Conservation (phyloP, 1,140 invertebrate genomes). For the Lordiphosa collinella region DNA sequence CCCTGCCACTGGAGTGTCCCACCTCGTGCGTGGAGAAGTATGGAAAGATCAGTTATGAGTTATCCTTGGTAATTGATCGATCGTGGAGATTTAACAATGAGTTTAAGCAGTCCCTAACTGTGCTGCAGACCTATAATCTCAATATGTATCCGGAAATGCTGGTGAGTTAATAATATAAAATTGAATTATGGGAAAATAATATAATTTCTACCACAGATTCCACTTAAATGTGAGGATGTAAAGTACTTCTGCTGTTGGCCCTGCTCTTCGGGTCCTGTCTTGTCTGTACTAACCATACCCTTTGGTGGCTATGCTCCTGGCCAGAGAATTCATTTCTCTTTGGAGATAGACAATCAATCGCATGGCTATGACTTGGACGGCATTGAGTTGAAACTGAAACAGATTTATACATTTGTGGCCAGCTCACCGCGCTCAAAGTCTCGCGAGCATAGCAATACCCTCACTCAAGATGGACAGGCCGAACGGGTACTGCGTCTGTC, state of each 20-base stretch:
- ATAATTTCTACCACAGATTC: slow-evolving; percentile 27
- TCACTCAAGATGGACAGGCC: slow-evolving; percentile 13
- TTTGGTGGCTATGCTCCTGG: slow-evolving; percentile 71
- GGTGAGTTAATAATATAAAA: slow-evolving; percentile 21
- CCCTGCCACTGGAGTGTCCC: slow-evolving; percentile 82
- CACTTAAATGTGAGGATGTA: slow-evolving; percentile 46
- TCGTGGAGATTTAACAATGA: slow-evolving; percentile 88
- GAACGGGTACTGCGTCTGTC: slow-evolving; percentile 50
- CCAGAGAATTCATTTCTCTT: slow-evolving; percentile 46
- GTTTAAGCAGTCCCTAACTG: slow-evolving; percentile 85
- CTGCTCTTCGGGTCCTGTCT: slow-evolving; percentile 54
- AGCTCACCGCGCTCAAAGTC: slow-evolving; percentile 29
- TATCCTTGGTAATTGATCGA: slow-evolving; percentile 84
- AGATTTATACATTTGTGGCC: slow-evolving; percentile 47
- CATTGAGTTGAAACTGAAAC: slow-evolving; percentile 25
- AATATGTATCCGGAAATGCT: slow-evolving; percentile 81
- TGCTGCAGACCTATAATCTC: slow-evolving; percentile 86
- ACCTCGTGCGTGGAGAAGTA: slow-evolving; percentile 87
- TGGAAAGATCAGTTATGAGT: slow-evolving; percentile 85
- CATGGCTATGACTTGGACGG: slow-evolving; percentile 47
- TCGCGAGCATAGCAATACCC: slow-evolving; percentile 18
- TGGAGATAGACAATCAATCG: slow-evolving; percentile 61
- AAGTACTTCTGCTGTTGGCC: slow-evolving; percentile 69
- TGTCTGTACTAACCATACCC: slow-evolving; percentile 51
- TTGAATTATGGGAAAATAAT: not conserved